phyloP scores from a whole-genome alignment of 2,113 vertebrate species.

The Scophthalmus maximus region DNA sequence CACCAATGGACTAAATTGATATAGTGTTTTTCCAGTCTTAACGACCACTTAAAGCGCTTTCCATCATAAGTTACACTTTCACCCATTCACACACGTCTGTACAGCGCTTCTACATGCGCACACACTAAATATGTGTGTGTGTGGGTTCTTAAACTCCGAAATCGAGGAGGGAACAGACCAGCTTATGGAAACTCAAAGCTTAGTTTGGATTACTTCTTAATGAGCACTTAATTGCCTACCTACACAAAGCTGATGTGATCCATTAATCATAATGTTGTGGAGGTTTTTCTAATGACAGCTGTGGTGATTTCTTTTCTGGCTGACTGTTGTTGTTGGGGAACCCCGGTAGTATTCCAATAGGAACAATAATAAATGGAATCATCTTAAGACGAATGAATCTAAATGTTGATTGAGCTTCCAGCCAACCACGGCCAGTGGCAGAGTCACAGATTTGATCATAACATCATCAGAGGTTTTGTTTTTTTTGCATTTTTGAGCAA shows the following conservation, averaged over 20 bases:
- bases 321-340: conserved; percentile 34
- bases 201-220: conserved; percentile 65
- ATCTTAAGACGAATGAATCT: conserved; percentile 1
- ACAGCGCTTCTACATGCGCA: too few species aligned
- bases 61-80: too few species aligned
- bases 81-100: too few species aligned
- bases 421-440: not conserved
- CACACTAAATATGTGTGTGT: conserved; percentile 23
- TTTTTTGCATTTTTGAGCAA: too few species aligned
- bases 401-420: not conserved
- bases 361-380: conserved; percentile 30
- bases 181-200: conserved; percentile 45
- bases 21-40: too few species aligned
- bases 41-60: too few species aligned
- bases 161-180: conserved; percentile 5
- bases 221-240: conserved; percentile 60
- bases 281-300: conserved; percentile 34
- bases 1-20: too few species aligned
- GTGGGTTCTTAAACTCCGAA: conserved; percentile 3
- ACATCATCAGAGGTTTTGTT: too few species aligned
- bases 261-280: conserved; percentile 62
- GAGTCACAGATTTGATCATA: too few species aligned
- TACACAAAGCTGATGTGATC: conserved; percentile 58
- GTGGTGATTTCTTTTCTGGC: conserved; percentile 35
- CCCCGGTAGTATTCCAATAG: not conserved